Base-by-base conservation (phyloP, 1,140 invertebrate genomes). In the Cepaea nemoralis region DNA sequence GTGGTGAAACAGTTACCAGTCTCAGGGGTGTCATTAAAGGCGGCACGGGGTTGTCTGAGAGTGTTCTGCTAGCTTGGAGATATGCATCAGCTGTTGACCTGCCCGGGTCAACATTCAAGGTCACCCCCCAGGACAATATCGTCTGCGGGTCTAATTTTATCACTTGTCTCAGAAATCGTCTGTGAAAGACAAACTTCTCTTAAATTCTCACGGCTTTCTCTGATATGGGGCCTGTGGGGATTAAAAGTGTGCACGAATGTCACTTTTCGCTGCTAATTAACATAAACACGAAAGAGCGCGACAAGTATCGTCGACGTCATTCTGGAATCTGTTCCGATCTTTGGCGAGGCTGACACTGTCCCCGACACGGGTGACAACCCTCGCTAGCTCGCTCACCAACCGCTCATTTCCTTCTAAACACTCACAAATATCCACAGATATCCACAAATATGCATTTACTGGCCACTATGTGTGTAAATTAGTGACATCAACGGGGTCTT, bases 401-500 rank as follows among this genome's bases (percentile, higher is more conserved):
- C n/a, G n/a, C n/a, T n/a, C n/a, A n/a, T n/a, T n/a, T n/a, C n/a
- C n/a, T n/a, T n/a, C n/a, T n/a, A n/a, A n/a, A n/a, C n/a, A n/a
- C n/a, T n/a, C n/a, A n/a, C n/a, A n/a, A n/a, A n/a, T n/a, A n/a
- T n/a, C n/a, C n/a, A n/a, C n/a, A n/a, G n/a, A n/a, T n/a, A n/a
- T n/a, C n/a, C n/a, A 24, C 50, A 55, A 55, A 55, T 14, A 55
- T 55, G 22, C 1, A 24, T 22, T 55, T 2, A 19, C 50, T 45
- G 6, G 16, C 42, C 8, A 45, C 16, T 45, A 6, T 45, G 16
- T 55, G 59, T 27, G 33, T 31, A 63, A 6, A 27, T 12, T 31
- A 63, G n/a, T 63, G 59, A 10, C 2, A 31, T 63, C 27, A 27
- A 63, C 2, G 59, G 19, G 6, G n/a, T 45, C 63, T 87, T 88